A percentile compares a stretch with the other conserved stretches of the same genome.
phyloP scores from a whole-genome alignment of 2,888 invertebrate species.

The Nasonia oneida region DNA sequence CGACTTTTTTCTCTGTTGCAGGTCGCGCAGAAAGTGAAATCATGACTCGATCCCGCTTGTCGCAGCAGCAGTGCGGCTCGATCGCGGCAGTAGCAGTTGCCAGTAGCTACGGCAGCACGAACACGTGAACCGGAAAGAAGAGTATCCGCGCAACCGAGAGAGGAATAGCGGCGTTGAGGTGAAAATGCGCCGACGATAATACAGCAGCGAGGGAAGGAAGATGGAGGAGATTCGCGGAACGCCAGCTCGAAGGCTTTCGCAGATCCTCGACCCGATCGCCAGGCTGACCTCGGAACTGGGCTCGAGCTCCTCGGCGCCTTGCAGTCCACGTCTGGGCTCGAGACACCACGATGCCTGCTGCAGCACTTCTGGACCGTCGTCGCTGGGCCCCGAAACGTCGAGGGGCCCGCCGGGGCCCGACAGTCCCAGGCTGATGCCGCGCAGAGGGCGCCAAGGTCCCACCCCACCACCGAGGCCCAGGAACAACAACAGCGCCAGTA shows the following conservation, averaged over 20 bases:
- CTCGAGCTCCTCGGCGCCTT: slow-evolving; percentile 81
- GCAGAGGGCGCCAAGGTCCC: slow-evolving; percentile 78
- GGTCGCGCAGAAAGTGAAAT: slow-evolving; percentile 42
- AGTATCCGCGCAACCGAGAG: neutral
- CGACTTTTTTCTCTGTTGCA: slow-evolving; percentile 44
- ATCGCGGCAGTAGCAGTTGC: neutral
- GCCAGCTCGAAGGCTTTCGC: slow-evolving; percentile 87
- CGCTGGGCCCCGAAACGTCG: slow-evolving; percentile 69
- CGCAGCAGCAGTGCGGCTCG: neutral
- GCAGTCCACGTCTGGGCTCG: slow-evolving; percentile 75
- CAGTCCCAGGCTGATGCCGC: slow-evolving; percentile 65
- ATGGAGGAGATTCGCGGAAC: slow-evolving; percentile 77
- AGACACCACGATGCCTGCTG: slow-evolving; percentile 64
- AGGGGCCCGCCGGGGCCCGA: slow-evolving; percentile 71
- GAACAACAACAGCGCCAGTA: slow-evolving; percentile 70
- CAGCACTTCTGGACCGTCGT: slow-evolving; percentile 47
- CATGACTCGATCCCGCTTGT: slow-evolving; percentile 32
- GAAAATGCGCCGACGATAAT: slow-evolving; percentile 4
- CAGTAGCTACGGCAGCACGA: neutral
- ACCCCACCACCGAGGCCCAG: slow-evolving; percentile 80
- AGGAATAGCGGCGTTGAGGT: neutral
- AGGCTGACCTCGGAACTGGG: slow-evolving; percentile 82
- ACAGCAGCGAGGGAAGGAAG: neutral
- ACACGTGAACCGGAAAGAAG: slow-evolving; percentile 5
- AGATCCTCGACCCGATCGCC: slow-evolving; percentile 90